These are phyloP conservation scores for Pantala flavescens DNA, from an alignment of 1,140 invertebrate species.

Conservation along the genomic window DNA sequence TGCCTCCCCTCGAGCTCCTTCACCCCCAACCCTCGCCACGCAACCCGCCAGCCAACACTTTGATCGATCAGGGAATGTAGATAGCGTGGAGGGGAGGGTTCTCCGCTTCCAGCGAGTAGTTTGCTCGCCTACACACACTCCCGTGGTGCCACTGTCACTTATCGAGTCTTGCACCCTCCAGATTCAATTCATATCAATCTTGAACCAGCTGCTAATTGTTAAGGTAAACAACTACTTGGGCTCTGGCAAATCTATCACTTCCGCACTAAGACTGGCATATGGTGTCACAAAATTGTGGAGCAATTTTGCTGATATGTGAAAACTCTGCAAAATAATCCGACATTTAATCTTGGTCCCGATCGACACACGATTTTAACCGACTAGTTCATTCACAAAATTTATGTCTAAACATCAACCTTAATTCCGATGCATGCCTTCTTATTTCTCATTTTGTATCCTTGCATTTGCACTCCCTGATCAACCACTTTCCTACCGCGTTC, in stretches of 20 bases:
- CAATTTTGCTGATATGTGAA: neutral
- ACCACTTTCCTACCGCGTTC: neutral
- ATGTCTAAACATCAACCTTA: neutral
- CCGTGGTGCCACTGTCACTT: constrained; percentile 1
- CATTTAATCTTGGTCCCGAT: neutral
- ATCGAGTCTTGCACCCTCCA: neutral
- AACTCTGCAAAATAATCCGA: neutral
- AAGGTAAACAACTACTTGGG: neutral
- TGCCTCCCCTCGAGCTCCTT: neutral
- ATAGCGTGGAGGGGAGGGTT: neutral
- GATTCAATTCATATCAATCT: neutral
- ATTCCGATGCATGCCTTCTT: neutral
- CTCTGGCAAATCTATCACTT: neutral
- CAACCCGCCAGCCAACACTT: constrained; percentile 6
- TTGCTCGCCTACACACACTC: neutral
- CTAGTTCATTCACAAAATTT: neutral
- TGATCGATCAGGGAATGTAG: constrained; percentile 8
- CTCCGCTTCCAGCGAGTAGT: neutral
- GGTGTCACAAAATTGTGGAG: neutral
- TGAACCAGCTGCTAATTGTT: neutral
- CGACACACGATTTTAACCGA: neutral
- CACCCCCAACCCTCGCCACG: neutral
- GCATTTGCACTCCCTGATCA: neutral
- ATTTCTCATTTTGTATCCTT: neutral
- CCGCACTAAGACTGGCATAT: neutral